Evolutionary conservation across 1,140 invertebrate genomes (phyloP), one percentile per base, ranked within the genome.

Genomic region (Pogonomyrmex californicus): DNA sequence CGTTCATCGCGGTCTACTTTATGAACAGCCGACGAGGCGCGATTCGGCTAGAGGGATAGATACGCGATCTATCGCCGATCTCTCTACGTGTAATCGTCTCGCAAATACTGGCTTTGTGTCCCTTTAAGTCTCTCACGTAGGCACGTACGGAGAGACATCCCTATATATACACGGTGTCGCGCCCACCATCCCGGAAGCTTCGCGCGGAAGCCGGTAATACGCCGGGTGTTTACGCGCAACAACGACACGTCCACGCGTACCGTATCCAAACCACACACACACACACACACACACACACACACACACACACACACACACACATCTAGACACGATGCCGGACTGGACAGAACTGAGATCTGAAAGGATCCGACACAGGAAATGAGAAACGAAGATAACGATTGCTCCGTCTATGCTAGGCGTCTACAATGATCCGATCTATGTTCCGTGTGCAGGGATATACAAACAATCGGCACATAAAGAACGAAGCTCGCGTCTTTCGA

Each of bases 61-160:
- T 76, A 41, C 68, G 30, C 68, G 54, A 58, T 78, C 41, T 30
- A 51, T 54, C 77, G 60, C 12, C 60, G 47, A 79, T 23, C 23
- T 82, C 62, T 79, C 77, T 79, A 82, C 66, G 23, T 58, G 51
- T 60, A 73, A 82, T 82, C 30, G 30, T 60, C 38, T 60, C 17
- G 68, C 44, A 60, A 83, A 75, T 83, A 83, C 79, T 83, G 79
- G 79, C 79, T 73, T 83, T 38, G 49, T 73, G 79, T 83, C 79
- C 79, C 68, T 36, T 73, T 60, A 17, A 62, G n/a, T 62, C 68
- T 75, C 54, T 82, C 17, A 10, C 47, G 62, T 54, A 79, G 33
- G 47, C 66, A 60, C 68, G 56, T 23, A 73, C n/a, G 58, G 56
- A 62, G 56, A 62, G 79, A 38, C 33, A 60, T 60, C 33, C n/a